Percentiles rank a stretch among this genome's conserved stretches.
Evolutionary conservation across 2,113 vertebrate species (phyloP).

Genomic region (Baryphthengus martii): DNA sequence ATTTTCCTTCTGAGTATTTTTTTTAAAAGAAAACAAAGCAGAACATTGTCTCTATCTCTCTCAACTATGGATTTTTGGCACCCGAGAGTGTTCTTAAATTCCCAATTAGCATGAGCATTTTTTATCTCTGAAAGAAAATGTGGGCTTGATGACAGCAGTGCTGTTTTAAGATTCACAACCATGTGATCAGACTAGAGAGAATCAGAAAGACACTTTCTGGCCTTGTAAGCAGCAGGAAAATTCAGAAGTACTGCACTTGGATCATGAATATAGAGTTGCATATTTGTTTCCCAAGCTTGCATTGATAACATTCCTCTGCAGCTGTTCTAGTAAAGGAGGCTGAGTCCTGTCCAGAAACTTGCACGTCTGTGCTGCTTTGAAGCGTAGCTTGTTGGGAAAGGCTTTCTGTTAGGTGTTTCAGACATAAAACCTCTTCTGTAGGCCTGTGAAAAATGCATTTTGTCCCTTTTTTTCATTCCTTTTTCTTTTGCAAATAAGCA

Average conservation of each 20-base stretch:
- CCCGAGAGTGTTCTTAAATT: not conserved
- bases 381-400: not conserved
- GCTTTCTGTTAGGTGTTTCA: not conserved
- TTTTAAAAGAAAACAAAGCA: not conserved
- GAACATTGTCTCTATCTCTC: not conserved
- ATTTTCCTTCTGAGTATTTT: not conserved
- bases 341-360: not conserved
- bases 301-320: not conserved
- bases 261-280: not conserved
- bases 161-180: not conserved
- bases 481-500: not conserved
- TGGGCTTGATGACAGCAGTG: not conserved
- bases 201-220: not conserved
- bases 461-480: not conserved
- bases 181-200: not conserved
- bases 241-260: not conserved
- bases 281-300: not conserved
- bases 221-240: not conserved
- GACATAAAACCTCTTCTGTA: not conserved
- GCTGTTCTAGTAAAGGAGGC: not conserved
- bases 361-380: not conserved
- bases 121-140: constrained; percentile 3
- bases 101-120: constrained; percentile 8
- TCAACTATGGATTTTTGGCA: not conserved
- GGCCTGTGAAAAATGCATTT: not conserved